Evolutionary conservation across 2,797 vertebrate genomes (phyloP), one percentile per base, ranked within the genome.

Genomic region (Tenualosa thibaudeaui): DNA sequence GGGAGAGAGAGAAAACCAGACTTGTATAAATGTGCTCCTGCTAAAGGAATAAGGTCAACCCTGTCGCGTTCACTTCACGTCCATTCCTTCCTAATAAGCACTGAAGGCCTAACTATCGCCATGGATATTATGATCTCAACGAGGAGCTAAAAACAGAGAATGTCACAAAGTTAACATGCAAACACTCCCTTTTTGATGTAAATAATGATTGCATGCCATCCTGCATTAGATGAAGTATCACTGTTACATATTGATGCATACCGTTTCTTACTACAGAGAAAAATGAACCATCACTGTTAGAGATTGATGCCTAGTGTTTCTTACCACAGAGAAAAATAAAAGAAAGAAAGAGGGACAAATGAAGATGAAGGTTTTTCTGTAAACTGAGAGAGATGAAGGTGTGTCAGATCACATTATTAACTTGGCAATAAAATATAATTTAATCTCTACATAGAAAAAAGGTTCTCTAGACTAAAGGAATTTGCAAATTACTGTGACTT

Each of bases 401-500:
- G 68, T 37, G 40, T 75, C 4, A 3, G 68, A 8, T 17, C 40
- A 46, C 37, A 22, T 46, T 46, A 78, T 78, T 78, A 43, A 31
- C 31, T 31, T 75, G 43, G 82, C 75, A 84, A 84, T 56, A 68
- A 81, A 62, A 78, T 46, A 86, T 54, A 83, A 81, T 49, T 49
- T 49, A 49, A 49, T 49, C 46, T 43, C 83, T 78, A 37, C 53
- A 85, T 9, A 53, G 40, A 75, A 53, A 83, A 78, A 83, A 86
- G 15, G 26, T 15, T 86, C 78, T 75, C 84, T 81, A 65, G 58
- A 43, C 56, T 83, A 40, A n/a, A 15, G 68, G 82, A 46, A 83
- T 82, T 88, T 85, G 75, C 49, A 83, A 58, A 84, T 56, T 81
- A 53, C 24, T 62, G 60, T 84, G 51, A 87, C 43, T 88, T 84